Base-by-base conservation (phyloP, 2,888 invertebrate species). In the Hemicrepidius hirtus region DNA sequence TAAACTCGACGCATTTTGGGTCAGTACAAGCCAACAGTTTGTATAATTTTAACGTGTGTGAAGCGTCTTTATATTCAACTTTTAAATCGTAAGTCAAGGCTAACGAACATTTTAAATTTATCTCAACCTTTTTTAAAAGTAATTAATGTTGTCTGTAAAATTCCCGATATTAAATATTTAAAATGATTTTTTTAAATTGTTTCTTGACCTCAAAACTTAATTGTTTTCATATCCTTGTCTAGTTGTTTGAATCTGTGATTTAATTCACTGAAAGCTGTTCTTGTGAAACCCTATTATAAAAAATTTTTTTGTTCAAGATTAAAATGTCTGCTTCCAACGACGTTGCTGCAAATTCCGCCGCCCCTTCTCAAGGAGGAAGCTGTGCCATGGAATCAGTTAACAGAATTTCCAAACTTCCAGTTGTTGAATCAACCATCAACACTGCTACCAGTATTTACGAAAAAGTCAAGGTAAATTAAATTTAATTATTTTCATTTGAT, bases 361-460 rank as follows among this genome's bases (percentile, higher is more conserved):
- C 20, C 3, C 44, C 55, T 12, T 20, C 9, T 12, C 28, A 62
- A 44, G 3, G 28, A 18, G 24, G 44, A 9, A 55, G 68, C 44
- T 67, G 78, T n/a, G 83, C 88, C 78, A 82, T 90, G 84, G 89
- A 90, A 78, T 89, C 89, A 12, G 84, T 90, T 40, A 88, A 90
- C 79, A 86, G 90, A 71, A 87, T 90, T 80, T 86, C 88, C 76
- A 88, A 89, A 79, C 80, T 90, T 66, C 90, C 90, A 0, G 87
- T 89, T 10, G 88, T 90, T 7, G 90, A 89, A 80, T 88, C 89
- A 20, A 89, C 90, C 21, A 87, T 89, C 82, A 87, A 89, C 81
- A 89, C 89, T 69, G 88, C 89, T 62, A 88, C 88, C 75, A 88
- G 85, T 80, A 86, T 90, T 75, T 90, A 90, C 78, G 89, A 86